Evolutionary conservation across 1,140 invertebrate genomes (phyloP).

Genomic region (Mamestra configurata): DNA sequence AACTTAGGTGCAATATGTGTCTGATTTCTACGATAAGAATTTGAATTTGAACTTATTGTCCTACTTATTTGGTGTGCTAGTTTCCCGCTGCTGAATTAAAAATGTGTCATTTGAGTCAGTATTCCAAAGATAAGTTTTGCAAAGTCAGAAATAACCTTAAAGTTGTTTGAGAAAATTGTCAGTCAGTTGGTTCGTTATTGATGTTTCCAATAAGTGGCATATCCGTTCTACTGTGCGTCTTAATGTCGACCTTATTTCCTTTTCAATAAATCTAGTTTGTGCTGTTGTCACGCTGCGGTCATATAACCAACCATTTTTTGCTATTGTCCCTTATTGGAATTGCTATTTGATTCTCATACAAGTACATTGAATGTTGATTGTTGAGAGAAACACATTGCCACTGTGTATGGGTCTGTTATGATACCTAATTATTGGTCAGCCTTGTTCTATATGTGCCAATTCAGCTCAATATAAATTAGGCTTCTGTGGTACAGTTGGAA

Average conservation of each 20-base stretch:
- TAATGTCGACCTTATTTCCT: slow-evolving; percentile 36
- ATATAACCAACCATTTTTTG: slow-evolving; percentile 14
- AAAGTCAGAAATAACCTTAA: slow-evolving; percentile 42
- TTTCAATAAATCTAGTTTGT: slow-evolving; percentile 26
- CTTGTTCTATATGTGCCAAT: slow-evolving; percentile 26
- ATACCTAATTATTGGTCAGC: slow-evolving; percentile 10
- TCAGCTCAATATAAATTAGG: background rate
- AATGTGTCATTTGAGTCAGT: slow-evolving; percentile 9
- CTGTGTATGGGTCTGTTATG: background rate
- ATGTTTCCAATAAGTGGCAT: slow-evolving; percentile 30
- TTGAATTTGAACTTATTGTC: slow-evolving; percentile 41
- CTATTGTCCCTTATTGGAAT: slow-evolving; percentile 12
- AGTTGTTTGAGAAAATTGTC: slow-evolving; percentile 33
- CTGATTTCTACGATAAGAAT: slow-evolving; percentile 30
- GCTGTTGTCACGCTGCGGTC: background rate
- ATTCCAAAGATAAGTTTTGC: slow-evolving; percentile 7
- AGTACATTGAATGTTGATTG: slow-evolving; percentile 33
- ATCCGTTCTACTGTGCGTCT: slow-evolving; percentile 19
- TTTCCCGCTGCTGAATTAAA: background rate
- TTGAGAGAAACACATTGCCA: background rate
- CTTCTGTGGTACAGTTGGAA: background rate
- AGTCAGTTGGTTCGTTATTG: slow-evolving; percentile 15
- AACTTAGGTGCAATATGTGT: slow-evolving; percentile 29
- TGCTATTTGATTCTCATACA: slow-evolving; percentile 36
- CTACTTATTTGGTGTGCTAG: background rate